These are phyloP conservation scores for Trinectes maculatus DNA, from an alignment of 2,113 vertebrate species.

Conservation along the genomic window DNA sequence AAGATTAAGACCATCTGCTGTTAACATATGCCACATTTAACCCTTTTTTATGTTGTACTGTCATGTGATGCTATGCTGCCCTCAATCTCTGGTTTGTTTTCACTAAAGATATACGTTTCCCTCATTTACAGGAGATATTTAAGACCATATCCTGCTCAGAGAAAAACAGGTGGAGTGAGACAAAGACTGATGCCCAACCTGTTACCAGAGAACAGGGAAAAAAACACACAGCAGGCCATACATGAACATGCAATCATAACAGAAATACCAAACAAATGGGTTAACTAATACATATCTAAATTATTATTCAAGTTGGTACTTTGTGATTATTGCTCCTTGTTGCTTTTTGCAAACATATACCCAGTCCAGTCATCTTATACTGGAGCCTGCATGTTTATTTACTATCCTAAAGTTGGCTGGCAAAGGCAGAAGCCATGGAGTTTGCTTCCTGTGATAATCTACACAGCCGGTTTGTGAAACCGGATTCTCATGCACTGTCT, in stretches of 20 bases:
- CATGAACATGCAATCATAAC: not conserved
- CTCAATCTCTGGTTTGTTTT: not conserved
- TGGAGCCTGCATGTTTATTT: slow-evolving; percentile 69
- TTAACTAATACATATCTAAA: not conserved
- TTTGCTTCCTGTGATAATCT: slow-evolving; percentile 79
- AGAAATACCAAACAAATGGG: not conserved
- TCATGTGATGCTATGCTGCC: slow-evolving; percentile 1
- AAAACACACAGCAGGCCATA: not conserved
- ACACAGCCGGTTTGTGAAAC: slow-evolving; percentile 67
- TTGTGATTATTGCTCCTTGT: slow-evolving; percentile 27
- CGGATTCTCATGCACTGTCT: slow-evolving; percentile 55
- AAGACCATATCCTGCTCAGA: not conserved
- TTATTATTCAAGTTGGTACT: not conserved
- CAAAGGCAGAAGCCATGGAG: slow-evolving; percentile 61
- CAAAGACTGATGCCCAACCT: not conserved
- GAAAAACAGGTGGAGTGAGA: not conserved
- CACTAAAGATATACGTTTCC: not conserved
- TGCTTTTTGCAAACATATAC: slow-evolving; percentile 36
- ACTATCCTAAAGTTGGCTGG: slow-evolving; percentile 67
- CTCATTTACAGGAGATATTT: not conserved
- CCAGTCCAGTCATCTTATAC: slow-evolving; percentile 55
- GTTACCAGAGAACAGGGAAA: not conserved
- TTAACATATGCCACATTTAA: slow-evolving; percentile 15
- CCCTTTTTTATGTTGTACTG: slow-evolving; percentile 17
- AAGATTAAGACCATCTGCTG: slow-evolving; percentile 54